Base-by-base conservation (phyloP, 1,140 invertebrate genomes). In the Leptopilina boulardi region DNA sequence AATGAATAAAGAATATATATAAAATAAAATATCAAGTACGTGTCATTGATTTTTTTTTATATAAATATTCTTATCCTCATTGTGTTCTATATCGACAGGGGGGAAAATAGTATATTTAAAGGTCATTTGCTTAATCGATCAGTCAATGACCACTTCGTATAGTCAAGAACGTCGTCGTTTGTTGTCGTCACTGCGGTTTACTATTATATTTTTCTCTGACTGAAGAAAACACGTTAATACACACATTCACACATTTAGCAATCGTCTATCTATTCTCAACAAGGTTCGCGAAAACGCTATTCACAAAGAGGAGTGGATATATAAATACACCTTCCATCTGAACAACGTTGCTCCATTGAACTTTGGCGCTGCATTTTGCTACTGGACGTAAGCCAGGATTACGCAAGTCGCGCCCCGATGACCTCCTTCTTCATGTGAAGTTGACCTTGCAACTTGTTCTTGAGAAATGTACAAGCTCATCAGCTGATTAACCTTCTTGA, bases 321-420 rank as follows among this genome's bases (percentile, higher is more conserved):
- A 79, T 79, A 75, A 78, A 78, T 71, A 78, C 77, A 80, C 78
- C 79, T 83, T 80, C 79, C 74, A 72, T 38, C 34, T 38, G 9
- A 9, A 79, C 78, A 81, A 87, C 83, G 85, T 87, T 91, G 88
- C 89, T 90, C 86, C 89, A 91, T 90, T 91, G 90, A 91, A 90
- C 90, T 86, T 88, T 91, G 87, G 87, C 88, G 85, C 81, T 81
- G 77, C 77, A 71, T 77, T 82, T 82, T 77, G 81, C 71, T 82
- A 84, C 82, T 88, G 89, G 89, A 83, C 42, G 26, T 71, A 71
- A 81, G 87, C 86, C 88, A 90, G 83, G 81, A 79, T 90, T 89
- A 89, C 86, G 87, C 86, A 90, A 90, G 83, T 71, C 77, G 79
- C 82, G 85, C 83, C 85, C 83, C 80, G 85, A 80, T 88, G 84